Conservation (phyloP, 2,797 vertebrate species). For the Pseudochromis fuscus region DNA sequence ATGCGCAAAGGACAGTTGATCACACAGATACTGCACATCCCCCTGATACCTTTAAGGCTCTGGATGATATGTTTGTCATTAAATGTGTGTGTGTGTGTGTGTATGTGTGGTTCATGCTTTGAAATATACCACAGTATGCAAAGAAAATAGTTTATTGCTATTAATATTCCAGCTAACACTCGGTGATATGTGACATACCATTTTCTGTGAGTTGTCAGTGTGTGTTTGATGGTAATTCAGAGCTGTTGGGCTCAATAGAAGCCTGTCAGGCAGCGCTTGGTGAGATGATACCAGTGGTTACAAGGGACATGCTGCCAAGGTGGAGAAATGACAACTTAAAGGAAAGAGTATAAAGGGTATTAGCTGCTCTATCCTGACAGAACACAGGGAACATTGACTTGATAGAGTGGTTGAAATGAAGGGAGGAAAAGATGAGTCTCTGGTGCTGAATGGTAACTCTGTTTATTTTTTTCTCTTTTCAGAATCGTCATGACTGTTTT, state of each 20-base stretch:
- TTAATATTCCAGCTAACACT: constrained; percentile 13
- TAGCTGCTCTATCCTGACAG: neutral
- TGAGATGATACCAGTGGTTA: constrained; percentile 12
- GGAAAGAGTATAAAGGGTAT: neutral
- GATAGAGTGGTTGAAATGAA: neutral
- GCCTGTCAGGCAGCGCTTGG: constrained; percentile 1
- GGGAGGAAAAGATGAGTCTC: neutral
- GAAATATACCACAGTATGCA: neutral
- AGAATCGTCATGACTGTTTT: constrained; percentile 75
- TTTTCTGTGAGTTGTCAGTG: constrained; percentile 10
- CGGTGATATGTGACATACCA: constrained; percentile 7
- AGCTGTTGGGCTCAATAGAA: neutral
- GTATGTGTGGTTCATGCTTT: constrained; percentile 30
- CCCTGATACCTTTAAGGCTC: constrained; percentile 49
- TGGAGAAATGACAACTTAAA: constrained; percentile 21
- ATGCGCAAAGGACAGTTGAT: constrained; percentile 15
- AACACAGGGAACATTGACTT: too few species aligned
- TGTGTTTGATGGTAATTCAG: constrained; percentile 21
- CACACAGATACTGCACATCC: constrained; percentile 22
- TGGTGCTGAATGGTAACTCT: neutral
- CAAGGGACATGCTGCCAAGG: constrained; percentile 6
- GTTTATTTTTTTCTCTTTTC: constrained; percentile 36
- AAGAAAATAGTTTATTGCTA: constrained; percentile 16
- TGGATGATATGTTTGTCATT: constrained; percentile 45
- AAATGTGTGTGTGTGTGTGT: constrained; percentile 6